Evolutionary conservation across 92 coral and sea anemone genomes (phyloP).

Genomic region (Siderastrea siderea): DNA sequence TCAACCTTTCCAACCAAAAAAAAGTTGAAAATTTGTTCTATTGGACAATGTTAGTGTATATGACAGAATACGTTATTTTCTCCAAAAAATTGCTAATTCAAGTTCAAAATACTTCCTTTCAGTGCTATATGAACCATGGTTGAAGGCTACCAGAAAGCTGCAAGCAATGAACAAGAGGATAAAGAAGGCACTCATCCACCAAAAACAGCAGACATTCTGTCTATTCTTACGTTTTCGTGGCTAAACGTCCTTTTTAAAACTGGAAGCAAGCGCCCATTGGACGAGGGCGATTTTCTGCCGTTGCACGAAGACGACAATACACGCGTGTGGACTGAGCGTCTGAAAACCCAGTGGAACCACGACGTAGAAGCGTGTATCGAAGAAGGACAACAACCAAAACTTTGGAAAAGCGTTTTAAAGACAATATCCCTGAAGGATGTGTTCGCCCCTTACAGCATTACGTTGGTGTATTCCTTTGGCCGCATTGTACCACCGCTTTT

Average conservation of each 20-base stretch:
- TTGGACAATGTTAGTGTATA: no score
- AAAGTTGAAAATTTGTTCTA: no score
- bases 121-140: no score
- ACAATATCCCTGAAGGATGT: not conserved
- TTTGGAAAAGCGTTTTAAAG: conserved; percentile 1
- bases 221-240: not conserved
- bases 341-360: not conserved
- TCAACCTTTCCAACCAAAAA: no score
- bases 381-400: not conserved
- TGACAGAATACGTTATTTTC: no score
- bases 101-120: no score
- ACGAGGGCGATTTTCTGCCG: not conserved
- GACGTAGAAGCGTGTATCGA: not conserved
- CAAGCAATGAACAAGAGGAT: no score
- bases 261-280: not conserved
- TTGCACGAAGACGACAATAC: not conserved
- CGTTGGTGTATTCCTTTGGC: no score
- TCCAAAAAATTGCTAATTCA: no score
- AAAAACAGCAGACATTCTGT: not conserved
- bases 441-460: not conserved
- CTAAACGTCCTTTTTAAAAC: not conserved
- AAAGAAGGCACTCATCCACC: not conserved
- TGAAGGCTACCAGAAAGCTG: no score
- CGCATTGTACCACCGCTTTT: no score
- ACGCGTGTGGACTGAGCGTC: not conserved